Conservation (phyloP, 2,113 vertebrate species). For the Jaculus jaculus region DNA sequence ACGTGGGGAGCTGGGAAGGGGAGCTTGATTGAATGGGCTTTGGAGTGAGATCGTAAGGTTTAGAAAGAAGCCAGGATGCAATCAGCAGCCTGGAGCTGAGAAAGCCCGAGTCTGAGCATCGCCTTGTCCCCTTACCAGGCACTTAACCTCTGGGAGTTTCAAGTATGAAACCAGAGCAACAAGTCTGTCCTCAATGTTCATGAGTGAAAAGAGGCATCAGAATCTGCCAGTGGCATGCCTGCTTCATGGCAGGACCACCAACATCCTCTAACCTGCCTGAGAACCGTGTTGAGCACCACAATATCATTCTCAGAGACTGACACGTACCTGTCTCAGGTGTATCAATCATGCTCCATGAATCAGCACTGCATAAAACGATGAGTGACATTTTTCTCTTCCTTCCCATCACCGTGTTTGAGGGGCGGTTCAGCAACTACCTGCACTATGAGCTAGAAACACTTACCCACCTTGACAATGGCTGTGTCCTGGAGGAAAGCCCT, state of each 20-base stretch:
- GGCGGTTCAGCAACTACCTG: neutral
- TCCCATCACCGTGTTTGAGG: neutral
- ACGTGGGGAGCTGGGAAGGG: conserved; percentile 17
- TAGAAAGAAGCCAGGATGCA: neutral
- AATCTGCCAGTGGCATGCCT: too few relatives aligned
- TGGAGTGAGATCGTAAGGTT: neutral
- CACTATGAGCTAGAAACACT: neutral
- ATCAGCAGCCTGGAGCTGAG: neutral
- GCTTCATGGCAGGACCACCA: neutral
- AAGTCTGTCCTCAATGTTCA: neutral
- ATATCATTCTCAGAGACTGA: neutral
- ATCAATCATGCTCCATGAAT: neutral
- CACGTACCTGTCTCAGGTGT: neutral
- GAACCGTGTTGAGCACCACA: neutral
- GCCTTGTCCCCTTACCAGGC: neutral
- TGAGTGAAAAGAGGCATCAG: neutral
- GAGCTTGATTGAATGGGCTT: neutral
- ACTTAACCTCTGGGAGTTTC: conserved; percentile 36
- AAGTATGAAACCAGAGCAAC: neutral
- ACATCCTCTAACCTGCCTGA: neutral
- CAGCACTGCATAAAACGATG: neutral
- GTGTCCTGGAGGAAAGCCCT: neutral
- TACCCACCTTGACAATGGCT: neutral
- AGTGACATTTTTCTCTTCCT: neutral
- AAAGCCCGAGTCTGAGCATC: neutral